Evolutionary conservation across 2,888 invertebrate genomes (phyloP), one percentile per base, ranked within the genome.

Genomic region (Pheosia tremula): DNA sequence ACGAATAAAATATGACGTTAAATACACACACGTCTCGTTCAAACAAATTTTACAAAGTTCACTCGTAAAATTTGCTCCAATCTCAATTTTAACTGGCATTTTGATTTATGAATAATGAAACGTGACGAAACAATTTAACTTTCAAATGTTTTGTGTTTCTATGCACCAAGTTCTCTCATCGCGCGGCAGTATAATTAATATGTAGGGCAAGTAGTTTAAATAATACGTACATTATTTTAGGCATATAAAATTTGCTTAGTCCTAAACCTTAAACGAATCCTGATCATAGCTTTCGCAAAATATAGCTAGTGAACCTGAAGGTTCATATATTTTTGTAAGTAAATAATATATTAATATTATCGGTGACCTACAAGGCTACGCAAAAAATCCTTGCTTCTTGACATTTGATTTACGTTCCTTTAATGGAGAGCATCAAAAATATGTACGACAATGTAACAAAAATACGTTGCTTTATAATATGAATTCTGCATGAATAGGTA

Each of bases 51-150:
- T 75, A 73, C 77, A 75, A 83, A 84, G 72, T 81, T 78, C 67
- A 71, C 74, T 83, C 83, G 77, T 84, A 81, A 84, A 84, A 85
- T 83, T 80, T 80, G 66, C 78, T 76, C 79, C 81, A 79, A 75
- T 79, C 79, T 83, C 83, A 83, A 82, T 81, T 80, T 83, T 80
- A 84, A 83, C 79, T 74, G 77, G 66, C 56, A 56, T 56, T 24
- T 45, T 84, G 83, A 85, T 84, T 84, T 84, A 84, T 83, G 82
- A 80, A 80, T 81, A 80, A 82, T 84, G 83, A 85, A 80, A 79
- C 77, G 73, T 79, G 80, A 82, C 74, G 80, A 78, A 83, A 78
- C 74, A 79, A 72, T 74, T 64, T 62, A 72, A 78, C 77, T 78
- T 77, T 72, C 63, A 67, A 71, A 68, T 74, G 77, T 78, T 75